Percentiles rank a stretch among this genome's conserved stretches.
These are phyloP conservation scores for Drosophila recens DNA, from an alignment of 2,888 invertebrate genomes.

Conservation along the genomic window DNA sequence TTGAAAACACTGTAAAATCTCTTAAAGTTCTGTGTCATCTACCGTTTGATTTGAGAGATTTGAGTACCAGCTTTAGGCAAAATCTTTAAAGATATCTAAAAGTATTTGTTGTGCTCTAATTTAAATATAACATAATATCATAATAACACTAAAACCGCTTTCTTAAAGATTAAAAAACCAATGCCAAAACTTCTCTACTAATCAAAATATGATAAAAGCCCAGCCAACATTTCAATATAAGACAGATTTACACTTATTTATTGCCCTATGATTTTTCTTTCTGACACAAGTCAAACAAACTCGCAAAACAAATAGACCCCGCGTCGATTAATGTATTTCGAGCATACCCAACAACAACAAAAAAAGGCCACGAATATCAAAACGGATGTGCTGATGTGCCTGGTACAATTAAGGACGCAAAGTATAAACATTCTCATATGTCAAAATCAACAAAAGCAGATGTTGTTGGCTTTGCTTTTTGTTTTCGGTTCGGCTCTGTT, in stretches of 20 bases:
- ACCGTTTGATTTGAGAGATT: too few relatives aligned
- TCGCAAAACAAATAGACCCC: neutral
- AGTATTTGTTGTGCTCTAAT: too few relatives aligned
- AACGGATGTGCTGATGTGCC: slow-evolving; percentile 27
- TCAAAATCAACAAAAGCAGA: slow-evolving; percentile 70
- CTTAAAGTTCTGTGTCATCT: too few relatives aligned
- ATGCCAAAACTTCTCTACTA: neutral
- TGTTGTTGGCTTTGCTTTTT: slow-evolving; percentile 34
- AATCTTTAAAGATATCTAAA: too few relatives aligned
- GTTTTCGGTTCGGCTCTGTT: slow-evolving; percentile 1
- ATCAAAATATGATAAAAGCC: neutral
- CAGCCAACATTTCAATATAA: neutral
- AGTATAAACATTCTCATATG: slow-evolving; percentile 61
- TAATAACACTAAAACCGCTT: too few relatives aligned
- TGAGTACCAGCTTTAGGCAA: too few relatives aligned
- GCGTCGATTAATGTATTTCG: slow-evolving; percentile 5
- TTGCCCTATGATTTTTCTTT: neutral
- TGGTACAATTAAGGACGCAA: slow-evolving; percentile 43
- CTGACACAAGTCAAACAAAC: slow-evolving; percentile 5
- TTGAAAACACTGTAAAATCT: too few relatives aligned
- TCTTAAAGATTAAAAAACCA: too few relatives aligned
- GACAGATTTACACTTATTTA: neutral
- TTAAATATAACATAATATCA: too few relatives aligned
- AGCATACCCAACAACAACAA: neutral
- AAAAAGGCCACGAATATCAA: slow-evolving; percentile 23